These are phyloP conservation scores for Sebastes hubbsi DNA, from an alignment of 2,797 vertebrate species.

Conservation along the genomic window DNA sequence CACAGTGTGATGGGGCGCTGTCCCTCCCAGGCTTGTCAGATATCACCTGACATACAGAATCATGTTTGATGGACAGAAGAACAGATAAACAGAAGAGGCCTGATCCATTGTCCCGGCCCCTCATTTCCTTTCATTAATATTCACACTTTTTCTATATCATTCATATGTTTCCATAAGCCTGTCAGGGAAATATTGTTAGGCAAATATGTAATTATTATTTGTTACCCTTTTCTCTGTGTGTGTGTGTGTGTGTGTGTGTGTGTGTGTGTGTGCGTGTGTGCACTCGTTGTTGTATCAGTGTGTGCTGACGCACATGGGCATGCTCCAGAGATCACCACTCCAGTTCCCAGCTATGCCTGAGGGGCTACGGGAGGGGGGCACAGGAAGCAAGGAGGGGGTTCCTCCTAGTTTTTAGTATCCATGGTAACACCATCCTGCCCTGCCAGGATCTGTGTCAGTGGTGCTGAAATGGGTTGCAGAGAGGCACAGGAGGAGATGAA, in stretches of 20 bases:
- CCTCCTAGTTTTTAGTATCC: conserved; percentile 67
- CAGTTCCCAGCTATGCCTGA: conserved; percentile 48
- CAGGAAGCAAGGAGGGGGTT: conserved; percentile 33
- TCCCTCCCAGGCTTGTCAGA: conserved; percentile 38
- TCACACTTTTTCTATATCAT: conserved; percentile 1
- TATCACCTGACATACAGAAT: conserved; percentile 44
- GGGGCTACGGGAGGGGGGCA: conserved; percentile 25
- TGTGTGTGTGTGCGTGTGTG: background rate
- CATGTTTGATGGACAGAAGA: conserved; percentile 37
- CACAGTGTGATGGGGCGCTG: conserved; percentile 13
- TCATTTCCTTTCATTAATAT: conserved; percentile 27
- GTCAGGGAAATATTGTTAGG: conserved; percentile 3
- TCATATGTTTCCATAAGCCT: conserved; percentile 20
- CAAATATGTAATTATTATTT: conserved; percentile 26
- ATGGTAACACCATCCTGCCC: conserved; percentile 71
- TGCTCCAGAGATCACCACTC: conserved; percentile 65
- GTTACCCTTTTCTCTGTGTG: background rate
- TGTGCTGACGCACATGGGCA: conserved; percentile 14
- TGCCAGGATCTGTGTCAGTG: conserved; percentile 62
- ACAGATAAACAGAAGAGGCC: conserved; percentile 15
- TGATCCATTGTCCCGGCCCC: background rate
- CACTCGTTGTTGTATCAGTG: background rate
- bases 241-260: background rate
- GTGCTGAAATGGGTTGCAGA: conserved; percentile 32
- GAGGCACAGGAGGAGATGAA: conserved; percentile 7